Evolutionary conservation across 1,140 invertebrate species (phyloP), one percentile per base, ranked within the genome.

Genomic region (Ericerus pela): DNA sequence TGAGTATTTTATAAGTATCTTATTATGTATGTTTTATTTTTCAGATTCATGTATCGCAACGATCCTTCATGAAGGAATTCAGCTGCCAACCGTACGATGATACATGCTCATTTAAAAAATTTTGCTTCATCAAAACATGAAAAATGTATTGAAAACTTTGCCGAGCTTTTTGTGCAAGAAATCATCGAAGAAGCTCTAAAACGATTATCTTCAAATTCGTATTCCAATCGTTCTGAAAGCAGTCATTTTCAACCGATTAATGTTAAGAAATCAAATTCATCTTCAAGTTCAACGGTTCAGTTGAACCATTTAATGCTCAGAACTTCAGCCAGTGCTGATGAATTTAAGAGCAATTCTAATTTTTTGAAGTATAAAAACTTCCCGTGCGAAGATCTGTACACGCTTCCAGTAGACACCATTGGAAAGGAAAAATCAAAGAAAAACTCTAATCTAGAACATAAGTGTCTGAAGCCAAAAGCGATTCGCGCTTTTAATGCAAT

Each of bases 151-250:
- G 26, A 47, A 47, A 10, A 47, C 22, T 47, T 47, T 24, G 41
- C 16, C 2, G 6, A 47, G 6, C 41, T 24, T 18, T 47, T 47
- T 47, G 41, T 47, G 2, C 41, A 47, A 47, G 14, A 24, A 18
- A 47, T 47, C 22, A 47, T 47, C 2, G 41, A 47, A 2, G 41
- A 47, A 47, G 41, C 41, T 47, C 22, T 47, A 10, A 47, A 47
- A 22, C 41, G 26, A 47, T 14, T 6, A 14, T 47, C 41, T 47
- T 24, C 22, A 22, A 47, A 18, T 24, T 24, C 41, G 10, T 47
- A 24, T 18, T 47, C 26, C 8, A 18, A 47, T 14, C 26, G 41
- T 14, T 47, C 41, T 18, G 41, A 47, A 47, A 47, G 26, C 20
- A 24, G 41, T 47, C 41, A 47, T 24, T n/a, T n/a, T n/a, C n/a